Percentiles rank a stretch among this genome's conserved stretches.
phyloP scores from a whole-genome alignment of 2,888 invertebrate genomes.

The Scaptomyza reducta region DNA sequence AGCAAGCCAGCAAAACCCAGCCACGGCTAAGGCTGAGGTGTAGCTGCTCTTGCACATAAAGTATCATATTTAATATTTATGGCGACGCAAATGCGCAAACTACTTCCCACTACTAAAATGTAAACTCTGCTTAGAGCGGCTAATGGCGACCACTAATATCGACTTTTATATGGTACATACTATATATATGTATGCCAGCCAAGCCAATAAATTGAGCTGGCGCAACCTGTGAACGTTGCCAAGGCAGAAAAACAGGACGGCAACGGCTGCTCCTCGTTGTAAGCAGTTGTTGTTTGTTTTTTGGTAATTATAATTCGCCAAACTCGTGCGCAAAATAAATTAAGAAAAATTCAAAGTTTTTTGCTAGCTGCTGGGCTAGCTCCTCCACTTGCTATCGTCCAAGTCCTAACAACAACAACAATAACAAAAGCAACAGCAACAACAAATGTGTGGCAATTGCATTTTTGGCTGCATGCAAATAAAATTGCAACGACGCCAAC shows the following conservation, averaged over 20 bases:
- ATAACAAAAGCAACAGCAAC: constrained; percentile 19
- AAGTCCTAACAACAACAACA: constrained; percentile 51
- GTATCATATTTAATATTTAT: constrained; percentile 83
- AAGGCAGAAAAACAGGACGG: constrained; percentile 33
- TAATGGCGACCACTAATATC: constrained; percentile 65
- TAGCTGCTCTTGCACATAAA: constrained; percentile 59
- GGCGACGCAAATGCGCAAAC: constrained; percentile 63
- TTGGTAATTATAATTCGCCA: constrained; percentile 75
- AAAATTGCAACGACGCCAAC: constrained; percentile 66
- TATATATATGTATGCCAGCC: constrained; percentile 29
- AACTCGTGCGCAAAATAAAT: constrained; percentile 78
- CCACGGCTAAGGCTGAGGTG: constrained; percentile 32
- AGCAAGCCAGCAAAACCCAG: neutral
- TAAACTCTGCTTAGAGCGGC: constrained; percentile 37
- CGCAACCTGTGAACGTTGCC: constrained; percentile 37
- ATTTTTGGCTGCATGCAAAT: constrained; percentile 77
- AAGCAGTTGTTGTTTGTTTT: constrained; percentile 46
- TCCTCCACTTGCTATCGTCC: constrained; percentile 32
- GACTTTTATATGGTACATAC: constrained; percentile 47
- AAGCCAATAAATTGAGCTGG: constrained; percentile 74
- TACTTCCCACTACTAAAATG: constrained; percentile 32
- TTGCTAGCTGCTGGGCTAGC: constrained; percentile 36
- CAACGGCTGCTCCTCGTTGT: constrained; percentile 14
- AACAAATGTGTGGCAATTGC: constrained; percentile 58
- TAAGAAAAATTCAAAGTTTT: constrained; percentile 74